Percentiles rank a stretch among this genome's conserved stretches.
Conservation (phyloP, 2,797 vertebrate genomes). For the Knipowitschia caucasica region DNA sequence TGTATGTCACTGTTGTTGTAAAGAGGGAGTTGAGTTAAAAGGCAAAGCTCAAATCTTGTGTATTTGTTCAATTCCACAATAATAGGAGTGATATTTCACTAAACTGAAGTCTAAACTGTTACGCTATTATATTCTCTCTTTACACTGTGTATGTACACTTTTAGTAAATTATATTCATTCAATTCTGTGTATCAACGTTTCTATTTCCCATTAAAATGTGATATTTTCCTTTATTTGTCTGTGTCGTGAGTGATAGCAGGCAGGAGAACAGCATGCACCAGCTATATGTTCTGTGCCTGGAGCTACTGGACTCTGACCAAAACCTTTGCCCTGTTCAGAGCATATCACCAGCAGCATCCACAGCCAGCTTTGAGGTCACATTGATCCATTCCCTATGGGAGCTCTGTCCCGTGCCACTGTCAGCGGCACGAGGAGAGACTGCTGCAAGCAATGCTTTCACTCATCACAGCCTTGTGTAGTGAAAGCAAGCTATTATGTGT, state of each 20-base stretch:
- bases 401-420: slow-evolving; percentile 4
- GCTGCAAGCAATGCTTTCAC: neutral
- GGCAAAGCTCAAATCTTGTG: no score
- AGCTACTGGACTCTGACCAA: slow-evolving; percentile 47
- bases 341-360: slow-evolving; percentile 30
- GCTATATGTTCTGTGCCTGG: slow-evolving; percentile 37
- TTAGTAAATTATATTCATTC: no score
- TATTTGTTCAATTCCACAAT: no score
- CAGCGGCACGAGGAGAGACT: slow-evolving; percentile 13
- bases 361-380: slow-evolving; percentile 43
- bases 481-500: neutral
- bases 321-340: slow-evolving; percentile 59
- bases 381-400: slow-evolving; percentile 39
- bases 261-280: slow-evolving; percentile 36
- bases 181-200: no score
- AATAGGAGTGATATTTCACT: no score
- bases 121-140: no score
- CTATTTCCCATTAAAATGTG: slow-evolving; percentile 3
- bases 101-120: no score
- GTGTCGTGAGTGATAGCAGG: slow-evolving; percentile 34
- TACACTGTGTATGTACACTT: no score
- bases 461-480: neutral
- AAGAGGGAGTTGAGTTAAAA: no score
- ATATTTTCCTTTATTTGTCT: slow-evolving; percentile 36
- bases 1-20: no score